phyloP scores from a whole-genome alignment of 1,140 invertebrate genomes.

The Drosophila repleta region DNA sequence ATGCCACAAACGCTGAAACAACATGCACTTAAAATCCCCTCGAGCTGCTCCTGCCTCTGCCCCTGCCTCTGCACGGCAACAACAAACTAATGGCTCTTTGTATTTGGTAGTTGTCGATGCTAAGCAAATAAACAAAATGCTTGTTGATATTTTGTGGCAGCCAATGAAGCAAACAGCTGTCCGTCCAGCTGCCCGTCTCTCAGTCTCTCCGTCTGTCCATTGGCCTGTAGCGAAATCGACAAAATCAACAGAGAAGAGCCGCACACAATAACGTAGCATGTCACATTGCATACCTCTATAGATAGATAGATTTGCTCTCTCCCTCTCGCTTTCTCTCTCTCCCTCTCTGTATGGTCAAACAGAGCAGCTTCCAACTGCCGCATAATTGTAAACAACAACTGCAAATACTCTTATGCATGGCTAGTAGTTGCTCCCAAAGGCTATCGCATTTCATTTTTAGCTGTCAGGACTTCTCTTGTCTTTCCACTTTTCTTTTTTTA shows the following conservation, averaged over 20 bases:
- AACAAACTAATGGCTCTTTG: constrained; percentile 55
- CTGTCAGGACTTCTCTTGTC: constrained; percentile 22
- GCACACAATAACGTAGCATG: constrained; percentile 34
- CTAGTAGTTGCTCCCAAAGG: constrained; percentile 6
- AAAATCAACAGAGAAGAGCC: constrained; percentile 66
- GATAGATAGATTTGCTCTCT: not conserved
- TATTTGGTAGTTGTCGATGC: constrained; percentile 59
- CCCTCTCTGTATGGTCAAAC: constrained; percentile 28
- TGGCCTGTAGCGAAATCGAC: constrained; percentile 73
- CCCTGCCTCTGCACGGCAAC: not conserved
- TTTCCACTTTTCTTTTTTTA: not conserved
- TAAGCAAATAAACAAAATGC: constrained; percentile 80
- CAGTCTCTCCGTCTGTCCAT: constrained; percentile 30
- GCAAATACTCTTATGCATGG: constrained; percentile 58
- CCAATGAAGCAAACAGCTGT: constrained; percentile 78
- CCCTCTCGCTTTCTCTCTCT: not conserved
- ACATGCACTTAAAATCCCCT: constrained; percentile 70
- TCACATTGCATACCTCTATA: constrained; percentile 14
- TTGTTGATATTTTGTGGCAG: constrained; percentile 81
- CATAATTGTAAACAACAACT: constrained; percentile 71
- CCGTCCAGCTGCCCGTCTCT: constrained; percentile 30
- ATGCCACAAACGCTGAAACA: constrained; percentile 77
- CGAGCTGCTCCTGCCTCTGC: not conserved
- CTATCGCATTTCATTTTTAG: constrained; percentile 40
- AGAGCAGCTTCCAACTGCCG: constrained; percentile 57